Evolutionary conservation across 2,888 invertebrate genomes (phyloP), one percentile per base, ranked within the genome.

Genomic region (Rhodophaea formosa): DNA sequence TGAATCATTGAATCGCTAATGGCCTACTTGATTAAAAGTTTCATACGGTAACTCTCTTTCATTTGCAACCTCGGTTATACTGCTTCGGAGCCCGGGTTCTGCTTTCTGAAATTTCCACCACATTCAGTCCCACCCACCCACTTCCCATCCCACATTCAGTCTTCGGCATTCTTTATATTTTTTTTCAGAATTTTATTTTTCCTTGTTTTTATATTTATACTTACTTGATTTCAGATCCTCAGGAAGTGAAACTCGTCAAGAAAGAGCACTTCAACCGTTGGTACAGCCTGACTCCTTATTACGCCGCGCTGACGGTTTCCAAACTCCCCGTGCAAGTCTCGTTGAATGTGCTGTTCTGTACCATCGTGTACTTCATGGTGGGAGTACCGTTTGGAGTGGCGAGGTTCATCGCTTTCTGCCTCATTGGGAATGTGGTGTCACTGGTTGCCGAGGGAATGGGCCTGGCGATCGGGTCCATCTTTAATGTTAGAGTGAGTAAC

Each of bases 401-500:
- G 66, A 92, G 96, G 32, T 97, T 96, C 74, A 75, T 92, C 8
- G 88, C 94, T 57, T 96, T 96, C 79, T 92, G 94, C 35, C 72
- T 94, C 0, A 92, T 95, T 29, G 94, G 94, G 0, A 93, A 95
- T 54, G 86, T 94, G 57, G 94, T 95, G 8, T 95, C 95, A 0
- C 84, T 97, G 44, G 94, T 94, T 0, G 94, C 96, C 15, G 97
- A 97, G 77, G 95, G 96, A 35, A 92, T 96, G 77, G 97, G 96
- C 0, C 75, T 96, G 61, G 93, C 96, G 0, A 95, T 97, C 68
- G 96, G 96, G 55, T 93, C 94, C 3, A 83, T 93, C 8, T 94
- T 94, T 65, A 94, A 89, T 73, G 91, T 94, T 57, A 92, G 93
- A 67, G 95, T 95, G 74, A 91, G 92, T 86, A 59, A 54, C 35